Evolutionary conservation across 1,140 invertebrate species (phyloP), one percentile per base, ranked within the genome.

Genomic region (Atta colombica): DNA sequence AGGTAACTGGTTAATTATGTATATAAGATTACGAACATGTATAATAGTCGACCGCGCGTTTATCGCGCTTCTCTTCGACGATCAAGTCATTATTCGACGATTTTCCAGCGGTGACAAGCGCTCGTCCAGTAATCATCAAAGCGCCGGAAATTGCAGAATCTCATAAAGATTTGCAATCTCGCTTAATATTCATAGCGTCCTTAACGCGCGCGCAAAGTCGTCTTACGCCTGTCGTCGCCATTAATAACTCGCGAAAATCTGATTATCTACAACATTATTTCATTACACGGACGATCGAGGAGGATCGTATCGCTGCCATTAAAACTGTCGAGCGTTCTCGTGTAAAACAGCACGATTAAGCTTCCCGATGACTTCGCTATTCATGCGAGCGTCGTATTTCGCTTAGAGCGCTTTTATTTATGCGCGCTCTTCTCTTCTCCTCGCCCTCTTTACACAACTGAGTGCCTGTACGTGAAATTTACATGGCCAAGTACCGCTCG

Each of bases 131-230:
- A 49, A 75, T 84, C 69, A 35, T 74, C 69, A 84, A 74, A 84
- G 80, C 80, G 69, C 18, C 80, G 80, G 80, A 84, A 84, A 84
- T 84, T 84, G 80, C 80, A 21, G 80, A 75, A 84, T 84, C 39
- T 84, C 55, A 49, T 75, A 74, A 84, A 84, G 80, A 84, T 74
- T 84, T 51, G 69, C 80, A 84, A 74, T 75, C 80, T 61, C 80
- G 80, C 58, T 84, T 84, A 84, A 84, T 84, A 84, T 84, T 84
- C 80, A 84, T 84, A 74, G 55, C 60, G 45, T 28, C 69, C 69
- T 84, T 51, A 31, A 74, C 39, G 39, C 80, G 12, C 66, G 8
- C 55, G 35, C 45, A 21, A 21, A 74, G 35, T 16, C n/a, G 69
- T 55, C 25, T 75, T 51, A 25, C 80, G 69, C 39, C 55, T 71